Evolutionary conservation across 1,140 invertebrate species (phyloP).

Genomic region (Drosophila hydei): DNA sequence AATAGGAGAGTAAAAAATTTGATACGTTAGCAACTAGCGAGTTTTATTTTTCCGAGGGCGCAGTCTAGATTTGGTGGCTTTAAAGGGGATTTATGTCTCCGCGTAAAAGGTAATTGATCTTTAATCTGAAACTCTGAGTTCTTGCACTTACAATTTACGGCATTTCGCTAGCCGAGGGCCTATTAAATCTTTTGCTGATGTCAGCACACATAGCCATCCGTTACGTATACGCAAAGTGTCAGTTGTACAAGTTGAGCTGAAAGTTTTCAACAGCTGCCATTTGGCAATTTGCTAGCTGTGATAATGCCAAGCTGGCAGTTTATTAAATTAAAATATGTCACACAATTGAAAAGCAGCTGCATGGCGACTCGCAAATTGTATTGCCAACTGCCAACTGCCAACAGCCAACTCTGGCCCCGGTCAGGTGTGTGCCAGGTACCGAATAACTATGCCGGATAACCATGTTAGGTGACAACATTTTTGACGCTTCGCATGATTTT

Average conservation of each 20-base stretch:
- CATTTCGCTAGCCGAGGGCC: conserved; percentile 3
- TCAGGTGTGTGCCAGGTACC: conserved; percentile 38
- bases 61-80: conserved; percentile 58
- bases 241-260: not conserved
- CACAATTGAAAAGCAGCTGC: conserved; percentile 53
- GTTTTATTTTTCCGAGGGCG: conserved; percentile 38
- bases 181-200: conserved; percentile 39
- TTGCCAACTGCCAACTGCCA: conserved; percentile 24
- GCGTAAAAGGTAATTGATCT: conserved; percentile 58
- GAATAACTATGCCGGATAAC: conserved; percentile 8
- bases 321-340: conserved; percentile 74
- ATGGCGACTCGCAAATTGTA: conserved; percentile 69
- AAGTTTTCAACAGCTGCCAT: conserved; percentile 26
- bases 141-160: conserved; percentile 48
- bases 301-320: conserved; percentile 40
- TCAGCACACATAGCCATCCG: conserved; percentile 33
- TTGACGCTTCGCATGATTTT: conserved; percentile 57
- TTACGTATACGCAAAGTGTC: conserved; percentile 54
- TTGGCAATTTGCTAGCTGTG: conserved; percentile 24
- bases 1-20: conserved; percentile 60
- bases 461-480: conserved; percentile 30
- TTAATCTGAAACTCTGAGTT: conserved; percentile 37
- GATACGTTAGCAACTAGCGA: conserved; percentile 51
- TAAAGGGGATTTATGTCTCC: conserved; percentile 67
- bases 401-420: conserved; percentile 11